Conservation (phyloP, 2,888 invertebrate species). For the Pristionchus exspectatus region DNA sequence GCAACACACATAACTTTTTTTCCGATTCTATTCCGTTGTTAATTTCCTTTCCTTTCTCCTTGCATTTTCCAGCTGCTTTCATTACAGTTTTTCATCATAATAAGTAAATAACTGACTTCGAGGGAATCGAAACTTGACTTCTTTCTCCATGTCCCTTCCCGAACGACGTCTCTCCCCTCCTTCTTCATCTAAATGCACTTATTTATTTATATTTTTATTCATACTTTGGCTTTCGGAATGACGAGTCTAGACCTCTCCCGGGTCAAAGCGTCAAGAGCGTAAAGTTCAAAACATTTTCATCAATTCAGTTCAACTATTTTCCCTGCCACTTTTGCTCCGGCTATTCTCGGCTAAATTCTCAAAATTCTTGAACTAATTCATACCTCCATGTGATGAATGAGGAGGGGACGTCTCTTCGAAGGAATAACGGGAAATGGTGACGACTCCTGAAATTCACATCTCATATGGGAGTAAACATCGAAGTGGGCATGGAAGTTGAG, state of each 20-base stretch:
- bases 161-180: conserved; percentile 31
- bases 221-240: too few species aligned
- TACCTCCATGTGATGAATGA: not conserved
- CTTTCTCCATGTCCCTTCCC: conserved; percentile 6
- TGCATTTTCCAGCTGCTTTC: not conserved
- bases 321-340: too few species aligned
- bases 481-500: not conserved
- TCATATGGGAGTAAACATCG: not conserved
- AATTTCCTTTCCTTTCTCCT: not conserved
- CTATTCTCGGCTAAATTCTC: not conserved
- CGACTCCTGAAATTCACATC: not conserved
- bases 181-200: not conserved
- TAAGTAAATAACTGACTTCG: not conserved
- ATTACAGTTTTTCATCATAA: not conserved
- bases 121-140: conserved; percentile 28
- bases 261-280: too few species aligned
- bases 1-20: not conserved
- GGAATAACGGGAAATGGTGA: conserved; percentile 11
- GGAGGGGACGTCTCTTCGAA: conserved; percentile 39
- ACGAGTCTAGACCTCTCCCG: too few species aligned
- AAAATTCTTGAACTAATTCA: not conserved
- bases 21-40: not conserved
- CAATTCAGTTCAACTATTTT: too few species aligned
- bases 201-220: not conserved
- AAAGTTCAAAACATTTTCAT: too few species aligned